Base-by-base conservation (phyloP, 2,113 vertebrate species). In the Pipa parva region DNA sequence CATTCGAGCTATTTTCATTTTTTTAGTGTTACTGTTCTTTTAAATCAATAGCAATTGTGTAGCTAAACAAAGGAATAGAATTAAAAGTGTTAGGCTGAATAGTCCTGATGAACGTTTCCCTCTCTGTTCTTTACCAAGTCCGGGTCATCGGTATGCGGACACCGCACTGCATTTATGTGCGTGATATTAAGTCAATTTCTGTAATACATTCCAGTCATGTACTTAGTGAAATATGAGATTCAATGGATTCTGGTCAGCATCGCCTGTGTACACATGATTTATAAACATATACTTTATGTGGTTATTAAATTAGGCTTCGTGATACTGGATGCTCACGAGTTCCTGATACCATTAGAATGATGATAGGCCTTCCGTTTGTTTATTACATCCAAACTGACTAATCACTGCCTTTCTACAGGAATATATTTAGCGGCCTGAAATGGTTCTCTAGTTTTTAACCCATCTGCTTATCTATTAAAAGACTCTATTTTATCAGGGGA, bases 261-360 rank as follows among this genome's bases (percentile, higher is more conserved):
- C n/a, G 55, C 37, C 55, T 27, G 55, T 12, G 46, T 50, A 28
- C 17, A 28, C 56, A 27, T 68, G 64, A 68, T 68, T 59, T 68
- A 68, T 68, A 59, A 27, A 59, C 55, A 59, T 48, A 48, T 58
- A 57, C 63, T 66, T 67, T 58, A 67, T 59, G 64, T 20, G 45
- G 28, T 68, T 51, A 59, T 59, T 68, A 68, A 50, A 68, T 68
- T 68, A 68, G 29, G 55, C 42, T 59, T 50, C 15, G 31, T 46
- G 42, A 21, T 33, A 12, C 17, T 36, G 55, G 29, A 9, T 58
- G 39, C 25, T 29, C 26, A 7, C 2, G 25, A 17, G 63, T 18
- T 42, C 45, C 37, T 48, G 17, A 20, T 31, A 18, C 42, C 15
- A 25, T 63, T 49, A 59, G 37, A 26, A 26, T 17, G 21, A 55